Percentiles rank a stretch among this genome's conserved stretches.
Conservation (phyloP, 2,888 invertebrate species). For the Cryptus viduatorius region DNA sequence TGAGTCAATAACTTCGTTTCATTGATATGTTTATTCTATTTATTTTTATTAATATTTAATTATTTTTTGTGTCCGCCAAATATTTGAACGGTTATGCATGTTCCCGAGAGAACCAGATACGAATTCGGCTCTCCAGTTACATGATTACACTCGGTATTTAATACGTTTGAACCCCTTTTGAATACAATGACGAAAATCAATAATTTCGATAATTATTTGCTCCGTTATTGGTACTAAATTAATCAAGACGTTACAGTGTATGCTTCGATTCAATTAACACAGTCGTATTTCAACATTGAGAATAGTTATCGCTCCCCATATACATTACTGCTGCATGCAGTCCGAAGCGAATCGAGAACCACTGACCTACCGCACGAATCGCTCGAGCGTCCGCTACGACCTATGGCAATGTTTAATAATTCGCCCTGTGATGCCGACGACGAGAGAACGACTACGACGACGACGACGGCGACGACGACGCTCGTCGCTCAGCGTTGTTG, state of each 20-base stretch:
- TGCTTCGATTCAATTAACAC: neutral
- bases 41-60: too few species aligned
- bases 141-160: too few species aligned
- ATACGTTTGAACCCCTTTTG: too few species aligned
- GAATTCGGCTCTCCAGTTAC: too few species aligned
- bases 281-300: conserved; percentile 1
- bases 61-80: too few species aligned
- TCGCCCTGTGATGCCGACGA: conserved; percentile 45
- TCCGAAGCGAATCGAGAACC: conserved; percentile 49
- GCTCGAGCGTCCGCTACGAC: conserved; percentile 46
- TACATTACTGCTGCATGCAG: neutral
- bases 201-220: neutral
- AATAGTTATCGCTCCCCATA: neutral
- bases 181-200: neutral
- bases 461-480: conserved; percentile 51
- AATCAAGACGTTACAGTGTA: neutral
- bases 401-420: conserved; percentile 66
- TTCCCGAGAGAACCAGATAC: too few species aligned
- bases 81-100: too few species aligned
- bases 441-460: conserved; percentile 21
- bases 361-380: conserved; percentile 56
- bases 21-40: too few species aligned
- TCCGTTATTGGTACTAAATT: neutral
- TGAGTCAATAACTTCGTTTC: neutral
- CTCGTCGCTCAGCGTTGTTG: conserved; percentile 62